Percentiles rank a stretch among this genome's conserved stretches.
Evolutionary conservation across 2,113 vertebrate genomes (phyloP).

Genomic region (Cettia cetti): DNA sequence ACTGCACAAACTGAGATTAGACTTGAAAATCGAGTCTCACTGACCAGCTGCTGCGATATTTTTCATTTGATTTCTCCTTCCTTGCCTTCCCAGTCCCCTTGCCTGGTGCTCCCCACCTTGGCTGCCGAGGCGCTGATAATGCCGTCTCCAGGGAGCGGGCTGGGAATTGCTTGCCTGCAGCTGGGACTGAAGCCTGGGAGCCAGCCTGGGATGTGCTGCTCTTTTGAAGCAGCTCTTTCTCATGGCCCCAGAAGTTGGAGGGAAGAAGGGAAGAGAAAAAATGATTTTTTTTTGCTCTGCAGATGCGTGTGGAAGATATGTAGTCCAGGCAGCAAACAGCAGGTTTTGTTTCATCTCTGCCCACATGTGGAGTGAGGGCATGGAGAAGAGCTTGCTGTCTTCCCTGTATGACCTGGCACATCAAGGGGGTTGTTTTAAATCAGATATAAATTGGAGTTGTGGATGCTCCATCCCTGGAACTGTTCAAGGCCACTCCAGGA

Average conservation of each 20-base stretch:
- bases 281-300: fast-evolving
- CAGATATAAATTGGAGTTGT: neutral
- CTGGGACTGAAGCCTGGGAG: neutral
- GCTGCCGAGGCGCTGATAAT: constrained; percentile 18
- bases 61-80: constrained; percentile 46
- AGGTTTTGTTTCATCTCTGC: neutral
- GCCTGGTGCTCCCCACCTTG: constrained; percentile 22
- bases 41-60: constrained; percentile 74
- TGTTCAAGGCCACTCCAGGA: neutral
- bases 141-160: neutral
- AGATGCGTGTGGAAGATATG: neutral
- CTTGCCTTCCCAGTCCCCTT: neutral
- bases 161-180: neutral
- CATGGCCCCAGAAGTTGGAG: neutral
- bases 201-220: neutral
- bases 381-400: neutral
- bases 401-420: neutral
- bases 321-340: fast-evolving
- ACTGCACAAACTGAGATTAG: constrained; percentile 76
- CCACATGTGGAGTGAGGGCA: neutral
- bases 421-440: neutral
- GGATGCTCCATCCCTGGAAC: neutral
- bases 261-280: neutral
- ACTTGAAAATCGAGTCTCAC: constrained; percentile 66
- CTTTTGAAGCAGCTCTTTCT: neutral